Conservation (phyloP, 2,888 invertebrate species). For the Apodemia hepburni region DNA sequence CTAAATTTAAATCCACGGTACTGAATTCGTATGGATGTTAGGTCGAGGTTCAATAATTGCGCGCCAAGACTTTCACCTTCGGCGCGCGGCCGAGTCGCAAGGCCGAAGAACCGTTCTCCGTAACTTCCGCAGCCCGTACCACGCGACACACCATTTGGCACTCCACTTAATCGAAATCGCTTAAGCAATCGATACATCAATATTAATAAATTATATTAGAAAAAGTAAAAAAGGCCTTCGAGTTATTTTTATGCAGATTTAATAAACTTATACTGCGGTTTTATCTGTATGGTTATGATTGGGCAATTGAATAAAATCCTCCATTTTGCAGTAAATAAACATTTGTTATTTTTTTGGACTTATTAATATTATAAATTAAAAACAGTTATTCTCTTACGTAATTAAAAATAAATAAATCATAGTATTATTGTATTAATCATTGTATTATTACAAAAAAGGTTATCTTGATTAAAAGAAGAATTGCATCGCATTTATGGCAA, state of each 20-base stretch:
- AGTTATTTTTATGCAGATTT: background rate
- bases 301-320: background rate
- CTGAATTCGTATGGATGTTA: conserved; percentile 9
- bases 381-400: no score
- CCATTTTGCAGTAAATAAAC: background rate
- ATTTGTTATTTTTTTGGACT: background rate
- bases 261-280: background rate
- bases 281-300: background rate
- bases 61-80: conserved; percentile 77
- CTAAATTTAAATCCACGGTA: conserved; percentile 6
- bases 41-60: conserved; percentile 72
- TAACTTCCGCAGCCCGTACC: conserved; percentile 54
- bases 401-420: no score
- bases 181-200: conserved; percentile 34
- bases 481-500: no score
- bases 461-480: no score
- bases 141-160: conserved; percentile 27
- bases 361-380: no score
- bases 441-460: no score
- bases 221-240: background rate
- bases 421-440: no score
- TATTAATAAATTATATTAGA: background rate
- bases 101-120: conserved; percentile 65
- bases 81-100: conserved; percentile 60
- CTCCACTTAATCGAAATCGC: conserved; percentile 39